A percentile compares a stretch with the other conserved stretches of the same genome.
These are phyloP conservation scores for Malurus alboscapulatus DNA, from an alignment of 2,113 vertebrate species.

Conservation along the genomic window DNA sequence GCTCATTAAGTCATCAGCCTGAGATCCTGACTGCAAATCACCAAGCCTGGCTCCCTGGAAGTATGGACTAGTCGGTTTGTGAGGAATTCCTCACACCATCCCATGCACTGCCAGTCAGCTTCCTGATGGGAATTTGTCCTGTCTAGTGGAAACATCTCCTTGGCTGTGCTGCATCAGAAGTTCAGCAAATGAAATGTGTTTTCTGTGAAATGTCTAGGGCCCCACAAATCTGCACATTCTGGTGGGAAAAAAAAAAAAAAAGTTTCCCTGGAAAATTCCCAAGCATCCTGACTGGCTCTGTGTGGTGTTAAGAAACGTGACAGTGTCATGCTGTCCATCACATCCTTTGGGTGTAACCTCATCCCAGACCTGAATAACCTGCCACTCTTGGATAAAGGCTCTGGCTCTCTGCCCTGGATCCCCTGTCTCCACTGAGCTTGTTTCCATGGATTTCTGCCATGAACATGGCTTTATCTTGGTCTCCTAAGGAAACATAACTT, in stretches of 20 bases:
- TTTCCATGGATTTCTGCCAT: neutral
- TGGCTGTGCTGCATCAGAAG: neutral
- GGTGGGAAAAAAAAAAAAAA: neutral
- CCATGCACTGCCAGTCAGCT: neutral
- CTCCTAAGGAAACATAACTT: neutral
- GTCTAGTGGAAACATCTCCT: neutral
- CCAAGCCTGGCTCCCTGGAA: neutral
- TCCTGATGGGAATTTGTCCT: neutral
- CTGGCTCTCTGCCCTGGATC: neutral
- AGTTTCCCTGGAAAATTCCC: neutral
- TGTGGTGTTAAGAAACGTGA: neutral
- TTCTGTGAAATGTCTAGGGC: neutral
- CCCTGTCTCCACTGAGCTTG: neutral
- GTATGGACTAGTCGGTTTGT: neutral
- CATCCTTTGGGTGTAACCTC: conserved; percentile 4
- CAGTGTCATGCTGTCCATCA: neutral
- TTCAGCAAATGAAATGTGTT: neutral
- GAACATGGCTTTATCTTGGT: neutral
- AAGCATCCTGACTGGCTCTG: neutral
- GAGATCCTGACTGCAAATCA: neutral
- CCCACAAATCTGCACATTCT: neutral
- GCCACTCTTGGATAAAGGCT: neutral
- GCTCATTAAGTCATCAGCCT: neutral
- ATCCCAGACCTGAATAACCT: conserved; percentile 47
- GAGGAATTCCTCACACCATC: neutral